A percentile compares a stretch with the other conserved stretches of the same genome.
These are phyloP conservation scores for Mobula hypostoma DNA, from an alignment of 2,113 vertebrate species.

Conservation along the genomic window DNA sequence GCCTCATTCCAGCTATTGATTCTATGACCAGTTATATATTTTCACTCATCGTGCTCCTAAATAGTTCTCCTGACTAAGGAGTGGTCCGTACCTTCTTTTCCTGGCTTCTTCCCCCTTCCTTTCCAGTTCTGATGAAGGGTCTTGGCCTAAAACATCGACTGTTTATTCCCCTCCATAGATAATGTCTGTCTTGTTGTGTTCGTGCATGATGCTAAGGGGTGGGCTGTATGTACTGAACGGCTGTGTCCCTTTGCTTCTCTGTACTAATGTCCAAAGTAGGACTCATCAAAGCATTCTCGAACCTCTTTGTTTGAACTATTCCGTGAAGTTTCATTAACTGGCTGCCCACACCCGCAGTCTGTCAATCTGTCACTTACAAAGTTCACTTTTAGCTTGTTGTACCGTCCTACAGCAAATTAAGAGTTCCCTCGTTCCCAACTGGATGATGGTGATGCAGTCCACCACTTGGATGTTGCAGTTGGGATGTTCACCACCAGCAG, in stretches of 20 bases:
- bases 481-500: too few species aligned
- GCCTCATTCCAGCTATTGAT: background rate
- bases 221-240: background rate
- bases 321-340: background rate
- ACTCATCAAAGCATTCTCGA: background rate
- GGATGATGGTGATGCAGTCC: background rate
- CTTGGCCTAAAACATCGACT: too few species aligned
- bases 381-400: background rate
- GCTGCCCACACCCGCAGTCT: background rate
- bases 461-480: too few species aligned
- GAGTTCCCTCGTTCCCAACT: background rate
- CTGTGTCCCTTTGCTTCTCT: background rate
- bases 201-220: too few species aligned
- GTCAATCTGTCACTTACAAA: background rate
- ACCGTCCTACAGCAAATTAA: background rate
- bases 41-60: background rate
- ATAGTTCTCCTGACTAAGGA: background rate
- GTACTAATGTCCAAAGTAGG: background rate
- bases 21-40: background rate
- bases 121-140: too few species aligned
- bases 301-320: background rate
- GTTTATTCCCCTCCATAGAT: too few species aligned
- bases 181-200: too few species aligned
- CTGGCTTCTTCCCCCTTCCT: too few species aligned
- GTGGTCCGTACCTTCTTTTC: too few species aligned